Conservation (phyloP, 2,797 vertebrate genomes). For the Helicolenus hilgendorfi region DNA sequence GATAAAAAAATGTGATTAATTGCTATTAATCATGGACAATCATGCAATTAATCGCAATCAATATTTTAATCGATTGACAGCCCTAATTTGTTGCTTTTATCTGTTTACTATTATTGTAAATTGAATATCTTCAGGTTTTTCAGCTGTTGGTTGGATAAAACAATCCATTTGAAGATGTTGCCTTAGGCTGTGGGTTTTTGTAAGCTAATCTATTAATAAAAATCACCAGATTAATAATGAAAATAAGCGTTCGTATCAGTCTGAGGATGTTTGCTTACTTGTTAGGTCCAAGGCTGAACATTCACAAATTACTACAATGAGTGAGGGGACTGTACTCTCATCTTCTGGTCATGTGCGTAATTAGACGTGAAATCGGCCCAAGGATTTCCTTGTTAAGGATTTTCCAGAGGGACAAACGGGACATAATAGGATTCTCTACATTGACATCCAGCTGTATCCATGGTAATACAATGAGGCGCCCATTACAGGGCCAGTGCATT, state of each 20-base stretch:
- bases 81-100: not conserved
- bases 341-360: conserved; percentile 54
- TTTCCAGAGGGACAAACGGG: conserved; percentile 57
- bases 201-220: not conserved
- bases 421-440: conserved; percentile 69
- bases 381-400: conserved; percentile 65
- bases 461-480: conserved; percentile 33
- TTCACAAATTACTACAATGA: not conserved
- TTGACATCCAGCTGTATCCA: conserved; percentile 64
- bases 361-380: conserved; percentile 49
- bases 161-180: not conserved
- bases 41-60: too few relatives aligned
- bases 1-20: too few relatives aligned
- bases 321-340: not conserved
- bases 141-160: not conserved
- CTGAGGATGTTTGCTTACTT: not conserved
- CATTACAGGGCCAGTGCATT: conserved; percentile 23
- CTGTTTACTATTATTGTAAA: not conserved
- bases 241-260: fast-evolving
- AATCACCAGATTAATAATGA: not conserved
- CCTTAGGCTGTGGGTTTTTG: not conserved
- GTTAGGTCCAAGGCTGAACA: not conserved
- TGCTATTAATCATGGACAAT: too few relatives aligned
- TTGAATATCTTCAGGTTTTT: not conserved
- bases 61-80: too few relatives aligned